Evolutionary conservation across 2,888 invertebrate genomes (phyloP), one percentile per base, ranked within the genome.

Genomic region (Papilio elwesi): DNA sequence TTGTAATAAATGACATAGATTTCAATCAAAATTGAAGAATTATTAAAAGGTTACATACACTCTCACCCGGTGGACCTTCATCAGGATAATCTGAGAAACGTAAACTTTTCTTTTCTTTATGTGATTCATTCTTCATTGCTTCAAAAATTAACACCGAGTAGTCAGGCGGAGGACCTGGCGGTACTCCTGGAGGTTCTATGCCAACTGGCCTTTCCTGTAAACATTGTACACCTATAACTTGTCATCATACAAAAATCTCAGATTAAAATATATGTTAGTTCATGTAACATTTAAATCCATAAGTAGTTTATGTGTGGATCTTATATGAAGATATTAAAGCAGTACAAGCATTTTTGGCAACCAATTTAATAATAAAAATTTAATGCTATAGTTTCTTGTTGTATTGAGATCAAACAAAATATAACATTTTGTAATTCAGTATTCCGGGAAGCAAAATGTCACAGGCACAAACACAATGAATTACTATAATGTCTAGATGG

Each of bases 91-190:
- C 95, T 0, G 95, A 95, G 85, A 96, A 96, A 53, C 96, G 90
- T 48, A 96, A 94, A 70, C 91, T 94, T 82, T 95, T 95, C 77
- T 90, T 86, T 53, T 91, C 91, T 75, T 90, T 92, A 6, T 80
- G 76, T 13, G 76, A 65, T 0, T 55, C 82, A 74, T 74, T 79
- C 38, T 79, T 83, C 68, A 79, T 78, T 0, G 79, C 81, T 47
- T 89, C 90, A 7, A 89, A 83, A 10, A 94, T 82, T 74, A 94
- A 84, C 69, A 96, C 94, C 16, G 95, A 95, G 49, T 97, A 92
- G 84, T 97, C 96, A 0, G 97, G 96, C 0, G 98, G 97, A 2
- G 97, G 96, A 0, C 97, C 97, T 0, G 97, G 97, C 0, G 98
- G 98, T 9, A 98, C 97, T 4, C 98, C 98, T 0, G 98, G 97